Base-by-base conservation (phyloP, 2,888 invertebrate genomes). In the Mellilla xanthometata region DNA sequence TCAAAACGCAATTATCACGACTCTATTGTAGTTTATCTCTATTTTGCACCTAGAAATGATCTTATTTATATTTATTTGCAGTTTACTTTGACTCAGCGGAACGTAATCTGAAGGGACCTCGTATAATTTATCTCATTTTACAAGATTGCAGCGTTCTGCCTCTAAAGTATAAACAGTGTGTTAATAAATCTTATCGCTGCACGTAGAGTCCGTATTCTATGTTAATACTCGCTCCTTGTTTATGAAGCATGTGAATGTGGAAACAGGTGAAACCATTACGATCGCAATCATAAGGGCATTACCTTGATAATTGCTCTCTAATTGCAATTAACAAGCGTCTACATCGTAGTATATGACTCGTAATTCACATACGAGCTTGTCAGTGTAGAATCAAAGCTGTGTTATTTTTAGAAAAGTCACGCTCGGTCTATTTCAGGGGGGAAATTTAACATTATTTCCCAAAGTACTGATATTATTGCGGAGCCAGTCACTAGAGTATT, bases 201-300 rank as follows among this genome's bases (percentile, higher is more conserved):
- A 36, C 34, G 41, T 28, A 35, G 24, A 32, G 41, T 42, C 35
- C 23, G 41, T 41, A 33, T 48, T 47, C 28, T 39, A 50, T 51
- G 45, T 56, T 54, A 52, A 52, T 44, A 26, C 24, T 36, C 22
- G 43, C 32, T 45, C 31, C 30, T 19, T 33, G 39, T 42, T 49
- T 47, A 43, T 58, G 51, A 58, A 52, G 61, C 61, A 63, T 64
- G 59, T 64, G 66, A 68, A 69, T 47, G 44, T 39, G 65, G 70
- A 67, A 62, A 65, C 65, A 68, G 52, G 56, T 58, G 51, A 65
- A 72, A 68, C 69, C 70, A 79, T 81, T 74, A 73, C 56, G 70
- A 72, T 68, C 54, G 49, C 62, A 69, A 72, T 39, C 74, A 69
- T 66, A 60, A 69, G 31, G 40, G 31, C 26, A 35, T 35, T 40